A percentile compares a stretch with the other conserved stretches of the same genome.
Conservation (phyloP, 2,113 vertebrate genomes). For the Turdus rufiventris region DNA sequence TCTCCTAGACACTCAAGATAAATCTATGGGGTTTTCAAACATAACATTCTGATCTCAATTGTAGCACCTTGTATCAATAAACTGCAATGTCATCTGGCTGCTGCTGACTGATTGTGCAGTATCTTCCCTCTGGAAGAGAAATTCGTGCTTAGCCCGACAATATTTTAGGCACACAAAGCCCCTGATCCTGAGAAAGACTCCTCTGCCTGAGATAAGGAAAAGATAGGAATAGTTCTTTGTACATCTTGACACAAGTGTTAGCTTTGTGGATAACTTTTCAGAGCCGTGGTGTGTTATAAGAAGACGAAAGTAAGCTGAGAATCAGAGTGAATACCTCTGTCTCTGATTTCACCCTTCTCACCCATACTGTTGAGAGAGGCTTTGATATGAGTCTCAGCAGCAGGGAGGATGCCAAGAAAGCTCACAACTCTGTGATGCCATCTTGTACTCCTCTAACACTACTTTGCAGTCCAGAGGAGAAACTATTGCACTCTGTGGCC, state of each 20-base stretch:
- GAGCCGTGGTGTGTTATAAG: neutral
- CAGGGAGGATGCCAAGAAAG: neutral
- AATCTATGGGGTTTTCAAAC: rapidly evolving
- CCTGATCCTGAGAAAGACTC: neutral
- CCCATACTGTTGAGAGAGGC: neutral
- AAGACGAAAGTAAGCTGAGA: neutral
- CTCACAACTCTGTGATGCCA: neutral
- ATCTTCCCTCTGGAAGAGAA: neutral
- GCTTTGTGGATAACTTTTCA: neutral
- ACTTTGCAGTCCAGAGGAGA: neutral
- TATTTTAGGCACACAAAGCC: neutral
- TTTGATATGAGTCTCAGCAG: neutral
- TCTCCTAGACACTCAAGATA: neutral
- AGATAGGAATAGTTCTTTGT: neutral
- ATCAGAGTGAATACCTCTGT: neutral
- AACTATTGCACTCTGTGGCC: neutral
- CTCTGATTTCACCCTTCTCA: neutral
- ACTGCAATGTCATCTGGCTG: neutral
- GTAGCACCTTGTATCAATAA: neutral
- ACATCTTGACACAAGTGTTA: neutral
- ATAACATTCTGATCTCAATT: neutral
- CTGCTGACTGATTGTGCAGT: neutral
- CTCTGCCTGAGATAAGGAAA: neutral
- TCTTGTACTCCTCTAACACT: neutral
- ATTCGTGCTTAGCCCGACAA: neutral